These are phyloP conservation scores for Hydrolagus affinis DNA, from an alignment of 2,113 vertebrate species.

Conservation along the genomic window DNA sequence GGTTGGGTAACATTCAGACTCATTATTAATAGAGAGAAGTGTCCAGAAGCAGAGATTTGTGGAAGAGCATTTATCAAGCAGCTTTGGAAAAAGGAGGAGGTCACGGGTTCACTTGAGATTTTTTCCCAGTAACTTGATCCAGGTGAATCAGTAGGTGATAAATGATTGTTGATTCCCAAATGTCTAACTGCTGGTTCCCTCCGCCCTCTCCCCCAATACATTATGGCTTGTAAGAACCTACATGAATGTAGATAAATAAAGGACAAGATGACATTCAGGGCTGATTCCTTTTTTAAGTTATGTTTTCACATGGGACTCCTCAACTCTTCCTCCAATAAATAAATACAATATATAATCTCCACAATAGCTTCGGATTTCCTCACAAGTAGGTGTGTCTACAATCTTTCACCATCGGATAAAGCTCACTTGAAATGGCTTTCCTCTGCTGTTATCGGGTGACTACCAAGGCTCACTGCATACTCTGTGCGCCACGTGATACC, in stretches of 20 bases:
- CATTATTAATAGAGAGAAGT: not conserved
- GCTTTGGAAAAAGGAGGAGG: not conserved
- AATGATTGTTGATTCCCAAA: slow-evolving; percentile 60
- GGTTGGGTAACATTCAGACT: not conserved
- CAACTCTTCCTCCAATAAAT: not conserved
- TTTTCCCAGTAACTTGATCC: slow-evolving; percentile 50
- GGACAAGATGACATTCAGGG: not conserved
- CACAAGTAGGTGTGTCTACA: not conserved
- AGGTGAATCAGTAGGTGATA: slow-evolving; percentile 60
- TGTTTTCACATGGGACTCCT: not conserved
- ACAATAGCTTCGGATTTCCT: not conserved
- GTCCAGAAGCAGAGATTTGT: slow-evolving; percentile 30
- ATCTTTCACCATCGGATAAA: not conserved
- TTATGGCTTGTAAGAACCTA: not conserved
- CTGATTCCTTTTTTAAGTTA: not conserved
- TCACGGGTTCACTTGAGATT: slow-evolving; percentile 35
- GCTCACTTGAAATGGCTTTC: not conserved
- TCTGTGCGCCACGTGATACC: no score
- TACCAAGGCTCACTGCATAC: no score
- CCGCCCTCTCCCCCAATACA: not conserved
- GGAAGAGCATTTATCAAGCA: slow-evolving; percentile 36
- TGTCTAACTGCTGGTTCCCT: slow-evolving; percentile 51
- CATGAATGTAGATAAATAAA: not conserved
- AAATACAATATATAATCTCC: not conserved
- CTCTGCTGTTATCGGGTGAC: not conserved